phyloP scores from a whole-genome alignment of 2,113 vertebrate genomes.

The Lophochroa leadbeateri region DNA sequence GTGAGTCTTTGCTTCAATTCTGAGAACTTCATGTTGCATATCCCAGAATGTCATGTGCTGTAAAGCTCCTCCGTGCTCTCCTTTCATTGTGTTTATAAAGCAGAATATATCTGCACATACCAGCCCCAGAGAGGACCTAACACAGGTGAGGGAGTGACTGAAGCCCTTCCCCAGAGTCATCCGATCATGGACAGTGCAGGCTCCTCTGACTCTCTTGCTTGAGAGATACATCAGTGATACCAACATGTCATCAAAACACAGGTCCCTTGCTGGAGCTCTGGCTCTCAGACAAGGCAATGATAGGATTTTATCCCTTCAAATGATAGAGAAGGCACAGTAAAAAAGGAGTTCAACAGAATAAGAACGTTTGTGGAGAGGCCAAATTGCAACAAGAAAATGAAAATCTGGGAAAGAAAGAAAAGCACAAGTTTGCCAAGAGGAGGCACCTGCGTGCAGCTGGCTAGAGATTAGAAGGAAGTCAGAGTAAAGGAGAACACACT shows the following conservation, averaged over 20 bases:
- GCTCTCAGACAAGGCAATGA: not conserved
- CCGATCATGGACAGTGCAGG: not conserved
- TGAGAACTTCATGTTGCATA: not conserved
- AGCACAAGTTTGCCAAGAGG: not conserved
- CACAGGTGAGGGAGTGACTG: not conserved
- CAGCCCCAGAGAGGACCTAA: not conserved
- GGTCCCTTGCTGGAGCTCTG: not conserved
- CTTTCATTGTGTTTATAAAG: not conserved
- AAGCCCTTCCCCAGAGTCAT: not conserved
- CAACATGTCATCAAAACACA: not conserved
- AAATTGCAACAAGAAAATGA: not conserved
- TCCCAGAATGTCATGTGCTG: not conserved
- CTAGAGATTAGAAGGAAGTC: not conserved
- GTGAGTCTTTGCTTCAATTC: not conserved
- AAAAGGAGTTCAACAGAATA: not conserved
- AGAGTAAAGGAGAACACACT: not conserved
- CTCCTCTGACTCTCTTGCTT: not conserved
- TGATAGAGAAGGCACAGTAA: not conserved
- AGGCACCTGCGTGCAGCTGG: not conserved
- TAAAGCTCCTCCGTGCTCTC: not conserved
- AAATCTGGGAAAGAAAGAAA: not conserved
- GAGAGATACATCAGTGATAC: not conserved
- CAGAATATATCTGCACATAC: not conserved
- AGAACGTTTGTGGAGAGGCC: not conserved
- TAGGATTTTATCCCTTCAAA: not conserved